Evolutionary conservation across 1,140 invertebrate species (phyloP).

Genomic region (Trypoxylus dichotomus): DNA sequence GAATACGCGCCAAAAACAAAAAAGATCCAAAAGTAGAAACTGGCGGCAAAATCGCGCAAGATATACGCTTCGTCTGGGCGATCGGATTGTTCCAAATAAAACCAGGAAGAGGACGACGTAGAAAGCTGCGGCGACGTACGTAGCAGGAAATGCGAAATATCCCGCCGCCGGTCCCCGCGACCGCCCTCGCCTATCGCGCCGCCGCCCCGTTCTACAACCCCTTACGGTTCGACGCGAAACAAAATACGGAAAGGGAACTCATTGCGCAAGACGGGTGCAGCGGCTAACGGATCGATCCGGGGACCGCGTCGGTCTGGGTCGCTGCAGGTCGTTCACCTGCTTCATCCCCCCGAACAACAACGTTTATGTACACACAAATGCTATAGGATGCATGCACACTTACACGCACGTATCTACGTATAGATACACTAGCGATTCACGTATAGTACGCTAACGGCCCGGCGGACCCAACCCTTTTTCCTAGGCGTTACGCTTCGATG

Average conservation of each 20-base stretch:
- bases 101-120: neutral
- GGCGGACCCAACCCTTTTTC: too few species aligned
- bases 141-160: neutral
- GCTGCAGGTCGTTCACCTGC: slow-evolving; percentile 47
- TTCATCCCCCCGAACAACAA: slow-evolving; percentile 37
- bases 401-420: too few species aligned
- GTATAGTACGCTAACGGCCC: too few species aligned
- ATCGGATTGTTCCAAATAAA: neutral
- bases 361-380: neutral
- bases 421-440: too few species aligned
- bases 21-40: too few species aligned
- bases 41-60: too few species aligned
- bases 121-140: neutral
- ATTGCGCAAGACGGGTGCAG: slow-evolving; percentile 45
- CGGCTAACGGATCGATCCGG: slow-evolving; percentile 34
- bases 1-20: too few species aligned
- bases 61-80: too few species aligned
- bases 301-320: slow-evolving; percentile 47
- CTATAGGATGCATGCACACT: neutral
- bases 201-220: neutral
- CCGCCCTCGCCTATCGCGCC: neutral
- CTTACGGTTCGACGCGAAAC: neutral
- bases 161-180: neutral
- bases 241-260: slow-evolving; percentile 31
- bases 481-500: too few species aligned